Conservation (phyloP, 2,888 invertebrate genomes). For the Itoplectis maculator region DNA sequence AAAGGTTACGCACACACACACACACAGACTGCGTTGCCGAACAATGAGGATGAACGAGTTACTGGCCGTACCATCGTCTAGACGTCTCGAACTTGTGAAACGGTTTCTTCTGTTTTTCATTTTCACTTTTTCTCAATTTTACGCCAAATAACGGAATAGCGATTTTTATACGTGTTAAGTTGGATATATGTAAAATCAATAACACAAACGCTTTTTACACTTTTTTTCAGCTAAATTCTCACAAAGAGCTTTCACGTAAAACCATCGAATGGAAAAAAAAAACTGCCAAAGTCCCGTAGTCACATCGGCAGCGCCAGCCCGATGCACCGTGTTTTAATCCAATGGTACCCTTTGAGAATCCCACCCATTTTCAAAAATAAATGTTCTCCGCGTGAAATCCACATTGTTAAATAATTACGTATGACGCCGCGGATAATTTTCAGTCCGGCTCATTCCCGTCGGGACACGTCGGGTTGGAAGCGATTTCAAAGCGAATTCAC, state of each 20-base stretch:
- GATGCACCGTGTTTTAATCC: not conserved
- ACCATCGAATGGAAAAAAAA: not conserved
- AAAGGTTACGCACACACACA: not conserved
- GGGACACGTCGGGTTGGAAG: not conserved
- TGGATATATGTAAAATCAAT: too few relatives aligned
- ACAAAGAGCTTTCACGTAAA: not conserved
- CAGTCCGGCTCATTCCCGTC: not conserved
- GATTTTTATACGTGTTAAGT: too few relatives aligned
- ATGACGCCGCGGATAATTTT: conserved; percentile 3
- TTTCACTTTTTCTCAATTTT: too few relatives aligned
- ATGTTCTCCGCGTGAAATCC: not conserved
- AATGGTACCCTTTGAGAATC: not conserved
- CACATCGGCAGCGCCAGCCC: not conserved
- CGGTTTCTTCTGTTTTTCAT: too few relatives aligned
- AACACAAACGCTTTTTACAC: not conserved
- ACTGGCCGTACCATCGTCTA: not conserved
- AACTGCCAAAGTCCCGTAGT: not conserved
- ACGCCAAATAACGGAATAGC: too few relatives aligned
- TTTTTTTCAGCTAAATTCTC: not conserved
- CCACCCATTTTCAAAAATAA: not conserved
- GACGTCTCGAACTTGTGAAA: not conserved
- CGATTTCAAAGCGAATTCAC: conserved; percentile 33
- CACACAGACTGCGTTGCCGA: not conserved
- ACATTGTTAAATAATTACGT: conserved; percentile 6
- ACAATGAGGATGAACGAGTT: not conserved